These are phyloP conservation scores for Acanthurus lineatus DNA, from an alignment of 2,797 vertebrate genomes.

Conservation along the genomic window DNA sequence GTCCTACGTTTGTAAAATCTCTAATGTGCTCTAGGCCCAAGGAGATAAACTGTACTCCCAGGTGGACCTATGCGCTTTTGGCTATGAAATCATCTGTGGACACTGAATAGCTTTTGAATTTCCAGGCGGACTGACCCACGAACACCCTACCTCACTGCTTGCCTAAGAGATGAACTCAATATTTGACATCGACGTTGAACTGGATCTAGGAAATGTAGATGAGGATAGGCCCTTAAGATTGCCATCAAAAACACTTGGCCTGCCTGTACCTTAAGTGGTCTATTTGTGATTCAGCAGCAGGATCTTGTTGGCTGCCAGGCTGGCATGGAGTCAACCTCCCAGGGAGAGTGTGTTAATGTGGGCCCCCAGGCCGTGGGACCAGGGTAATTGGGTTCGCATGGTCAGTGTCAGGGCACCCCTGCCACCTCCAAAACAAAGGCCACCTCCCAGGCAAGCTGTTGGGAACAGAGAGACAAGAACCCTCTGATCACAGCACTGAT, in stretches of 20 bases:
- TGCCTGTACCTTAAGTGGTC: slow-evolving; percentile 83
- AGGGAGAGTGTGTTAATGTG: slow-evolving; percentile 80
- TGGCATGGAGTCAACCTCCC: slow-evolving; percentile 82
- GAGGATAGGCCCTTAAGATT: slow-evolving; percentile 74
- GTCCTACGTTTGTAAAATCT: too few relatives aligned
- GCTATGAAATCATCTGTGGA: slow-evolving; percentile 10
- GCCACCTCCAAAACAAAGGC: slow-evolving; percentile 82
- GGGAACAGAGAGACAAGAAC: slow-evolving; percentile 72
- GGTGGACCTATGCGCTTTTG: slow-evolving; percentile 12
- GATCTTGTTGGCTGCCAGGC: slow-evolving; percentile 78
- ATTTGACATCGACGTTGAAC: slow-evolving; percentile 65
- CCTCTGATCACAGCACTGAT: slow-evolving; percentile 79
- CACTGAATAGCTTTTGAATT: slow-evolving; percentile 26
- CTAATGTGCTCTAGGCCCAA: neutral
- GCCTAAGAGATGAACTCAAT: slow-evolving; percentile 57
- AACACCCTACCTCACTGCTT: slow-evolving; percentile 35
- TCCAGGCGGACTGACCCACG: slow-evolving; percentile 2
- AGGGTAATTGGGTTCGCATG: slow-evolving; percentile 87
- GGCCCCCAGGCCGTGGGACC: slow-evolving; percentile 79
- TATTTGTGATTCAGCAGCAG: slow-evolving; percentile 86
- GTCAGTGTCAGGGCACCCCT: slow-evolving; percentile 83
- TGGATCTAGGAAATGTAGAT: slow-evolving; percentile 70
- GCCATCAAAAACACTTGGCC: slow-evolving; percentile 72
- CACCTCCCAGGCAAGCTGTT: slow-evolving; percentile 83
- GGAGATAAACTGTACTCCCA: slow-evolving; percentile 2